Conservation (phyloP, 2,797 vertebrate genomes). For the Tapirus indicus region DNA sequence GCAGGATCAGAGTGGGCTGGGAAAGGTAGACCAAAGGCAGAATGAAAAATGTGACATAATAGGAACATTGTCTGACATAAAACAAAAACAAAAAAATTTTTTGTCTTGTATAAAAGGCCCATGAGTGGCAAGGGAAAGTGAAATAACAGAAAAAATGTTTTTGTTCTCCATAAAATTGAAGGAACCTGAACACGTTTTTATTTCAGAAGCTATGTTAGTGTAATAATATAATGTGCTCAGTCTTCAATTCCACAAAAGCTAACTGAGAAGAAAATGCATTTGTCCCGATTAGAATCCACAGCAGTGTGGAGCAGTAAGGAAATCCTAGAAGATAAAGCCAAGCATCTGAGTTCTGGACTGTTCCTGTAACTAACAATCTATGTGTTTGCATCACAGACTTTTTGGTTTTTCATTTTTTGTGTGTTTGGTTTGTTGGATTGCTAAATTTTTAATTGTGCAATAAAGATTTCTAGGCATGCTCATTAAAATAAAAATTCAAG, state of each 20-base stretch:
- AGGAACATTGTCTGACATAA: conserved; percentile 74
- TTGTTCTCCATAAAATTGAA: conserved; percentile 37
- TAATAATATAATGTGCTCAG: conserved; percentile 3
- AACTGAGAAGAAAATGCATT: background rate
- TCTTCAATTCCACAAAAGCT: conserved; percentile 10
- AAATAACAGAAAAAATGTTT: background rate
- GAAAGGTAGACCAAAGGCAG: conserved; percentile 63
- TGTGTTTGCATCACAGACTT: background rate
- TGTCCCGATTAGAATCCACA: background rate
- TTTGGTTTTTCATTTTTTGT: background rate
- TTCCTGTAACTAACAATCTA: background rate
- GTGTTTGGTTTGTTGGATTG: background rate
- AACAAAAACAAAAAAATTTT: conserved; percentile 65
- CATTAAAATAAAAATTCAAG: background rate
- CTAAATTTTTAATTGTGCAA: conserved; percentile 44
- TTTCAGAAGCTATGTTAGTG: background rate
- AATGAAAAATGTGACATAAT: conserved; percentile 50
- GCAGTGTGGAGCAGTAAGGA: background rate
- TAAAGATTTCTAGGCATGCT: background rate
- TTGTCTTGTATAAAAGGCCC: conserved; percentile 65
- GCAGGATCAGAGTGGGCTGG: background rate
- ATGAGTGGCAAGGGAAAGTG: conserved; percentile 39
- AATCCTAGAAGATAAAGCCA: background rate
- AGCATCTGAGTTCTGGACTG: no score
- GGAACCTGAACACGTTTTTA: background rate